A percentile compares a stretch with the other conserved stretches of the same genome.
These are phyloP conservation scores for Bos taurus DNA, from an alignment of 2,113 vertebrate genomes.

Conservation along the genomic window DNA sequence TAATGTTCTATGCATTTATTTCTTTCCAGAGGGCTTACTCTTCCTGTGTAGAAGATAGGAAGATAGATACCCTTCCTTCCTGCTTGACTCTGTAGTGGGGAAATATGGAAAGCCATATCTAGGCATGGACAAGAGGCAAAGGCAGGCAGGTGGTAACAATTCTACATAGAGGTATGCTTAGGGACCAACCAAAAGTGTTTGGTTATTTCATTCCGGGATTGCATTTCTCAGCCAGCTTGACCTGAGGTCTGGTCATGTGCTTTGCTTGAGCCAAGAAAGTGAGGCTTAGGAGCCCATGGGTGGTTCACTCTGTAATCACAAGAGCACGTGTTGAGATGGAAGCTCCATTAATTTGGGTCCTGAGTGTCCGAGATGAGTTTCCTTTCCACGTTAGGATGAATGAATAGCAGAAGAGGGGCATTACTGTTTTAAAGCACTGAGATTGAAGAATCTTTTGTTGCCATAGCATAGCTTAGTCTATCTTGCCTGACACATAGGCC, in stretches of 20 bases:
- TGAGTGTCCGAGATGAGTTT: neutral
- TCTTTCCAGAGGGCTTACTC: neutral
- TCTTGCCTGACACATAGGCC: neutral
- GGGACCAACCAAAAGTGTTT: neutral
- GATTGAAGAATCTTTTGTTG: neutral
- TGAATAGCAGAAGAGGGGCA: neutral
- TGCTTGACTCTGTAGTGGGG: neutral
- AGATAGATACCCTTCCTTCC: neutral
- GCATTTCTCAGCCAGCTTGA: neutral
- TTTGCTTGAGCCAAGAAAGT: neutral
- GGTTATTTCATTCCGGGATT: neutral
- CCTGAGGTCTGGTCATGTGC: neutral
- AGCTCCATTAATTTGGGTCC: neutral
- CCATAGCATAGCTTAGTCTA: neutral
- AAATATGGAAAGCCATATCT: neutral
- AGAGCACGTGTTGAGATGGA: neutral
- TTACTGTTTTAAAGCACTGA: neutral
- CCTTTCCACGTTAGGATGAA: neutral
- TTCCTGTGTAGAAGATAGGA: neutral
- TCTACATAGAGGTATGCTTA: neutral
- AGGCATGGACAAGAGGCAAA: neutral
- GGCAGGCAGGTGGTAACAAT: accelerated
- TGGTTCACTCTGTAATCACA: neutral
- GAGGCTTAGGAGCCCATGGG: neutral
- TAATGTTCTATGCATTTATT: neutral